Evolutionary conservation across 2,113 vertebrate species (phyloP).

Genomic region (Phalacrocorax pelagicus): DNA sequence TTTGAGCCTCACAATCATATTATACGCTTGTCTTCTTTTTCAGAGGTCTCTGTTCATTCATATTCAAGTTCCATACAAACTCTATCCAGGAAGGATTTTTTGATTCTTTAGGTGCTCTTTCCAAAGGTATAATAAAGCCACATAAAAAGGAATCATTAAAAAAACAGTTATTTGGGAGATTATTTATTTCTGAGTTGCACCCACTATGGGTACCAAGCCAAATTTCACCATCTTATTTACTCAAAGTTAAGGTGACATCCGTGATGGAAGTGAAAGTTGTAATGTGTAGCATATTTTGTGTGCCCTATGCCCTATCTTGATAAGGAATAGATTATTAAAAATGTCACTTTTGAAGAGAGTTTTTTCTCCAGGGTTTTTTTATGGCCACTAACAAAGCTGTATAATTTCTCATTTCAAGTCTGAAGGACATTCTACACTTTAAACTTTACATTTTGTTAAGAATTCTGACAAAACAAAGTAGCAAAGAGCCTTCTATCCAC

Average conservation of each 20-base stretch:
- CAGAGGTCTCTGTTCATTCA: not conserved
- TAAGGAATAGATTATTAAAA: not conserved
- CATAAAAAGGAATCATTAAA: not conserved
- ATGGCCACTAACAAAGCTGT: not conserved
- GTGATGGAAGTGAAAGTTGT: not conserved
- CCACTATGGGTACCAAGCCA: not conserved
- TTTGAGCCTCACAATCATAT: not conserved
- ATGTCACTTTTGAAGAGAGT: not conserved
- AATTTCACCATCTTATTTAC: not conserved
- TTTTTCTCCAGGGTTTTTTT: not conserved
- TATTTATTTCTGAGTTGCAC: not conserved
- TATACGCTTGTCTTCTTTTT: not conserved
- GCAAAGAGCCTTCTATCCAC: not conserved
- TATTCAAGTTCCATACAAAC: not conserved
- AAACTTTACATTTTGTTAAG: not conserved
- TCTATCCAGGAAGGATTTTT: not conserved
- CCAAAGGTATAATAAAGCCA: not conserved
- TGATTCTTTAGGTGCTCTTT: not conserved
- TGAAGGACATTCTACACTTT: not conserved
- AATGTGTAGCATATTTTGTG: not conserved
- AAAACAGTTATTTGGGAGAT: not conserved
- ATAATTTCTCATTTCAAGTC: not conserved
- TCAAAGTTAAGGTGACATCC: not conserved
- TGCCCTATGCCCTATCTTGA: not conserved
- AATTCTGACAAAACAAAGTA: not conserved